These are phyloP conservation scores for Scolopax rusticola DNA, from an alignment of 2,797 vertebrate species.

Conservation along the genomic window DNA sequence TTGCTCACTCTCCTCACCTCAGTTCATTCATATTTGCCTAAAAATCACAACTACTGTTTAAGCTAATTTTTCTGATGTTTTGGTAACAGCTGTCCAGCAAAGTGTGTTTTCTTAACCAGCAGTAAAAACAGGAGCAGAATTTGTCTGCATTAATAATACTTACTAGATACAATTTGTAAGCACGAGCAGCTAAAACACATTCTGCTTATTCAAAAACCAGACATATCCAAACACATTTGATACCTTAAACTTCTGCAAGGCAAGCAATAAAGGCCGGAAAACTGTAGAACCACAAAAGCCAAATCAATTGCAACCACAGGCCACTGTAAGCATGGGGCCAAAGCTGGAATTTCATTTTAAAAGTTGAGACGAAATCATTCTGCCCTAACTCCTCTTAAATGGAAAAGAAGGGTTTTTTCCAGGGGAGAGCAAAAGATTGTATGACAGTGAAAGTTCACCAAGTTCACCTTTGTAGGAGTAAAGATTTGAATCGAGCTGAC, in stretches of 20 bases:
- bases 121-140: not conserved
- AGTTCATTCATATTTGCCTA: not conserved
- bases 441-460: not conserved
- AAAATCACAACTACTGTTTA: not conserved
- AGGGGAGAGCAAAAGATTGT: not conserved
- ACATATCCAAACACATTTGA: not conserved
- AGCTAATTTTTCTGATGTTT: not conserved
- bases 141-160: not conserved
- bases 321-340: not conserved
- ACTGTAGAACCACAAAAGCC: not conserved
- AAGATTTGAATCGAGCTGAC: not conserved
- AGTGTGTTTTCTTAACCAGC: not conserved
- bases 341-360: not conserved
- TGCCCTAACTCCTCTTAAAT: not conserved
- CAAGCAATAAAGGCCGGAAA: not conserved
- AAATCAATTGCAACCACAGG: not conserved
- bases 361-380: not conserved
- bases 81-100: not conserved
- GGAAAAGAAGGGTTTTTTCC: not conserved
- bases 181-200: not conserved
- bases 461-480: not conserved
- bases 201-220: not conserved
- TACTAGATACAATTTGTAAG: not conserved
- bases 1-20: not conserved
- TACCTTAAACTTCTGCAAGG: not conserved